phyloP scores from a whole-genome alignment of 2,797 vertebrate genomes.

The Malurus leucopterus region DNA sequence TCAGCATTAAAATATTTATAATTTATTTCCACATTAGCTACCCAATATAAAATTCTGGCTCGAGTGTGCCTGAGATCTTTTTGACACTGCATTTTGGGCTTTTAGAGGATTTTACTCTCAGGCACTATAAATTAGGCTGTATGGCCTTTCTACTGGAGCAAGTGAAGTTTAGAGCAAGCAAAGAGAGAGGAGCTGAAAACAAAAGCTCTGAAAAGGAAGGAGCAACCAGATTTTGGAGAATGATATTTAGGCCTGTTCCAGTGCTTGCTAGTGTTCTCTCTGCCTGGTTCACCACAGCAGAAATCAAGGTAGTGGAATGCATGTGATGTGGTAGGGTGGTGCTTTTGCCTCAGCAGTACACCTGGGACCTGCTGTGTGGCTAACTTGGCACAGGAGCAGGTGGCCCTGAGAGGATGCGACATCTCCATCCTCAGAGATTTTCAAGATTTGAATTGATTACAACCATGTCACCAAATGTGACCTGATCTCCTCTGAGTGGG shows the following conservation, averaged over 20 bases:
- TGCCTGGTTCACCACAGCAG: background rate
- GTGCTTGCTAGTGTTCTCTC: background rate
- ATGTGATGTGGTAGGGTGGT: background rate
- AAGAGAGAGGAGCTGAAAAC: background rate
- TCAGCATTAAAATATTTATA: background rate
- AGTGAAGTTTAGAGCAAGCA: background rate
- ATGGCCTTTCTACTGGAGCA: background rate
- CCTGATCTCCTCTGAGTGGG: background rate
- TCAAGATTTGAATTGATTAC: background rate
- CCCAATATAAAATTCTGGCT: background rate
- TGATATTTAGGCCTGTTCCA: background rate
- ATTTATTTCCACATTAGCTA: background rate
- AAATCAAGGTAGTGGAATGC: background rate
- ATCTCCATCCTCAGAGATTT: background rate
- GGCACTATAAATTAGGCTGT: background rate
- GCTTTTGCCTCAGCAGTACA: background rate
- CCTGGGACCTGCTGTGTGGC: background rate
- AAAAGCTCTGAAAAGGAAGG: background rate
- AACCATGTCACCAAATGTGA: background rate
- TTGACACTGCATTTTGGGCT: background rate
- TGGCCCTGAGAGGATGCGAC: background rate
- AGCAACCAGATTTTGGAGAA: background rate
- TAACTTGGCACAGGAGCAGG: rapidly evolving
- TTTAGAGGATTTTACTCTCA: background rate
- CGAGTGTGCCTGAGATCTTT: background rate